Evolutionary conservation across 1,140 invertebrate genomes (phyloP), one percentile per base, ranked within the genome.

Genomic region (Heliconius hermathena): DNA sequence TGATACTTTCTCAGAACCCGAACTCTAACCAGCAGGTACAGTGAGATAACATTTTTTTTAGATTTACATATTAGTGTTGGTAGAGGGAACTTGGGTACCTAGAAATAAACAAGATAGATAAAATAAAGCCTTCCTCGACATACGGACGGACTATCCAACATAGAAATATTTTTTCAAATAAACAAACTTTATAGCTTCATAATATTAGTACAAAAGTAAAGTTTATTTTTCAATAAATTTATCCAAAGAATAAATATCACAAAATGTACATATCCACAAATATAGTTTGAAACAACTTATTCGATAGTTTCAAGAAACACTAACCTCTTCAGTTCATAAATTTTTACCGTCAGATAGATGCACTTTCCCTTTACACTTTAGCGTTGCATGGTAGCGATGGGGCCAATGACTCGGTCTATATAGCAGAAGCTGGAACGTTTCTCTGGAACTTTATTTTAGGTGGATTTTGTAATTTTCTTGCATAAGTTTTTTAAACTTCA

Each of bases 381-480:
- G 79, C 77, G 79, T 79, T 81, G 79, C 81, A 80, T 79, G 74
- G 76, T 60, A 76, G 81, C 74, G 79, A 84, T 84, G 83, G 81
- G 83, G 83, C 83, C 83, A 82, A 77, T 80, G 83, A 84, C 81
- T 82, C 72, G 60, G 22, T 66, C n/a, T 66, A 66, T 66, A 66
- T 66, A 66, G 60, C 60, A 66, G 3, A 4, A 66, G 60, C 60
- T 66, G 9, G 60, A 66, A 11, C 9, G 22, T 16, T 66, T 16
- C 60, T 66, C 60, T 29, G 3, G 11, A 29, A 29, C n/a, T 66
- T 66, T 29, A 29, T 66, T 66, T 66, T 29, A 66, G 22, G 9
- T 66, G 26, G 9, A 66, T 66, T 66, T 66, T 26, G 60, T 66
- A 11, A 66, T 66, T 4, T 29, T 66, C 60, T 29, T 29, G 13